phyloP scores from a whole-genome alignment of 1,140 invertebrate genomes.

The Bombus affinis region DNA sequence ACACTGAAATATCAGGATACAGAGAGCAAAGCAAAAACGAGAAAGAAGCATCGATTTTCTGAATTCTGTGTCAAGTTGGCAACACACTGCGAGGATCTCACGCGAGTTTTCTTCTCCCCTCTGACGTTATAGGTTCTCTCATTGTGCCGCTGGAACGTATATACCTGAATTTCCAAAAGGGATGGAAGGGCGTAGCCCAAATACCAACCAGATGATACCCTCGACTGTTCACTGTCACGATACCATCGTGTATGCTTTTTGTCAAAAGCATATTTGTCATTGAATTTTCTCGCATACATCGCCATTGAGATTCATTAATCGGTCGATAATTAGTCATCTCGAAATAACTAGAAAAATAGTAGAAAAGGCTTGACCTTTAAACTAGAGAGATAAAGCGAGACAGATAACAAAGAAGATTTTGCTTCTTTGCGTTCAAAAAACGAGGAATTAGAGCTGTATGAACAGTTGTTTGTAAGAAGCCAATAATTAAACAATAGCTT shows the following conservation, averaged over 20 bases:
- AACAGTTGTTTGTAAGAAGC: not conserved
- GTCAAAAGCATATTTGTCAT: not conserved
- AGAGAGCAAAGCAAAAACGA: not conserved
- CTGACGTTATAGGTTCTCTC: not conserved
- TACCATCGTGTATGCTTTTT: not conserved
- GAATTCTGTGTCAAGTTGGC: not conserved
- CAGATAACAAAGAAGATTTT: not conserved
- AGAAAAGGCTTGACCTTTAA: not conserved
- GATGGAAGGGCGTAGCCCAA: slow-evolving; percentile 31
- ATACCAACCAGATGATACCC: slow-evolving; percentile 18
- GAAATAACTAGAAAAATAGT: not conserved
- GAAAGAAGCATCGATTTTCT: slow-evolving; percentile 8
- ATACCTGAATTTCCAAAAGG: slow-evolving; percentile 34
- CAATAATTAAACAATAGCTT: not conserved
- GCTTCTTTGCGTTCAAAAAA: not conserved
- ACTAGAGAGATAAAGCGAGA: not conserved
- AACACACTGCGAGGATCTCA: not conserved
- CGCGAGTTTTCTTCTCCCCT: not conserved
- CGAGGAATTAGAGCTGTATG: not conserved
- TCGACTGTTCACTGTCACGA: not conserved
- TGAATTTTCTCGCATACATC: not conserved
- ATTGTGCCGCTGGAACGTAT: not conserved
- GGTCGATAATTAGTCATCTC: not conserved
- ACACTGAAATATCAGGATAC: not conserved
- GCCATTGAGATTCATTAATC: not conserved